Base-by-base conservation (phyloP, 2,797 vertebrate genomes). In the Chaunax sp. region DNA sequence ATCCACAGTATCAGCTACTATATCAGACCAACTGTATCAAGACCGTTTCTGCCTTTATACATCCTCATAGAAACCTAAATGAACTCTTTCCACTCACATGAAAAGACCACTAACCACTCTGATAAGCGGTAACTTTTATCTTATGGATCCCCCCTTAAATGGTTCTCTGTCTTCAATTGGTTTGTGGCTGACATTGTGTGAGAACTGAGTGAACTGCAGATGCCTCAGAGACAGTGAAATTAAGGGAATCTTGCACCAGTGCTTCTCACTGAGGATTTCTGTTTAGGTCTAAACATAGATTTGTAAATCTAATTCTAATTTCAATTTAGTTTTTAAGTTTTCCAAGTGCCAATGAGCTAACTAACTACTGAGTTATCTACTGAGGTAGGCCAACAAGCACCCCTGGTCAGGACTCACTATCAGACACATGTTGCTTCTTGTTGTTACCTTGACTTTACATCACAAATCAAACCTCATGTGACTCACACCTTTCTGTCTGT, bases 1-100 rank as follows among this genome's bases (percentile, higher is more conserved):
- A 86, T 88, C 83, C 80, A 65, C 62, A 64, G 50, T 87, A 83
- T 91, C 85, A 83, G 67, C 82, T 78, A 30, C 67, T 71, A 78
- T 53, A 76, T 87, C 80, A 81, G 58, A 69, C 63, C 64, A 77
- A 51, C 67, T 13, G 23, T 58, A 60, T 85, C 82, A 88, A 75
- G 58, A 71, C 38, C 66, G 63, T 72, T 81, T 77, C 50, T 75
- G 78, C 40, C 66, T 82, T 77, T 58, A 68, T 57, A 52, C 65
- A 26, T 77, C 69, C 50, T 67, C 50, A 53, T 12, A 64, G 49
- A 73, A 22, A 55, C 30, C 51, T 51, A 62, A 53, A 77, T 69
- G 38, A 82, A 75, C 69, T 80, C 51, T 76, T 74, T 61, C 57
- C 45, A 63, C 50, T 38, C 11, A 16, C 8, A 72, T 58, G 40